Percentiles rank a stretch among this genome's conserved stretches.
Conservation (phyloP, 92 coral and sea anemone genomes). For the Chrysogorgia sp. region DNA sequence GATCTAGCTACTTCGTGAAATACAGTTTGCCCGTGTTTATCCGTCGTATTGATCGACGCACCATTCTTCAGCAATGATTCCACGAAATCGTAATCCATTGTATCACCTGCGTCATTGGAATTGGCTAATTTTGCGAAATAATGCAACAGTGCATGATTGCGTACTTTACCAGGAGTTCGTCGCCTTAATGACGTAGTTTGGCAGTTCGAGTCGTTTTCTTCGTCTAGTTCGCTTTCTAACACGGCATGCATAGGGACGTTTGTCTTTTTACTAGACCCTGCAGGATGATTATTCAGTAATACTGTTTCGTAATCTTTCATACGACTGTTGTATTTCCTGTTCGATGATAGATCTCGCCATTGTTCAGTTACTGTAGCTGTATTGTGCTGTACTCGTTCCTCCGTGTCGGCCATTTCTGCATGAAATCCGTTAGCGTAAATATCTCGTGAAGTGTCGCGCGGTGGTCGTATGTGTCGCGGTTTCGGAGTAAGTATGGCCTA, state of each 20-base stretch:
- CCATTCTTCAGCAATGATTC: conserved; percentile 81
- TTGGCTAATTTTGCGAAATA: conserved; percentile 91
- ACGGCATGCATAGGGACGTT: conserved; percentile 27
- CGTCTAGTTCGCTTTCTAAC: conserved; percentile 32
- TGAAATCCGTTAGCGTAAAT: background rate
- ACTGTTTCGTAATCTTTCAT: conserved; percentile 33
- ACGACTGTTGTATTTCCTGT: conserved; percentile 33
- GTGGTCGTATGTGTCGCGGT: background rate
- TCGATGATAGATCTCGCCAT: conserved; percentile 39
- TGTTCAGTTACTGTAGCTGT: background rate
- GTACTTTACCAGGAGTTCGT: conserved; percentile 63
- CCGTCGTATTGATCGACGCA: conserved; percentile 78
- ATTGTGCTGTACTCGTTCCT: background rate
- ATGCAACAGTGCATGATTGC: conserved; percentile 86
- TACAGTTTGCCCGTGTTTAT: conserved; percentile 89
- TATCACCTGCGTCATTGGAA: conserved; percentile 71
- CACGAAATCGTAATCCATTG: conserved; percentile 88
- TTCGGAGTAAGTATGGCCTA: background rate
- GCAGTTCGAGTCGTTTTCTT: conserved; percentile 9
- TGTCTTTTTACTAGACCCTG: conserved; percentile 2
- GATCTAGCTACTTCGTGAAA: conserved; percentile 94
- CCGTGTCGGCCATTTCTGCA: background rate
- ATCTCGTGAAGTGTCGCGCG: background rate
- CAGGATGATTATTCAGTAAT: conserved; percentile 30
- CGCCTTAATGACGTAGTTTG: background rate